Evolutionary conservation across 2,113 vertebrate species (phyloP), one percentile per base, ranked within the genome.

Genomic region (Sarotherodon lohbergeri): DNA sequence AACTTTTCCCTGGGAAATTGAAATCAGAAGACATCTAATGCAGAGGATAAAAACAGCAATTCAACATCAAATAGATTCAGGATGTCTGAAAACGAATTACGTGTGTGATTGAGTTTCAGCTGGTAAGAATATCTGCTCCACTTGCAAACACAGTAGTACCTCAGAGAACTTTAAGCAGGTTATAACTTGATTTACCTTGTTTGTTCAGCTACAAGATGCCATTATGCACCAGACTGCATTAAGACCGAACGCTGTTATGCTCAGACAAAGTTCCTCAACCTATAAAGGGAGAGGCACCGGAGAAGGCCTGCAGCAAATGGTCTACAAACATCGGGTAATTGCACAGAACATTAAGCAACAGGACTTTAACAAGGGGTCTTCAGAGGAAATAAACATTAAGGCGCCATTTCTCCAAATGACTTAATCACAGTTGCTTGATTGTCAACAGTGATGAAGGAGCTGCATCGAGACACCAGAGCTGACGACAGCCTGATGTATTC

Each of bases 391-490:
- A 68, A 84, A 79, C 56, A 50, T 83, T 83, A 90, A 81, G 36
- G 59, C 82, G 85, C 50, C 80, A 85, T 86, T 93, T 88, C 88
- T 90, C 80, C 55, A 84, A 85, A 93, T 59, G 27, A 86, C 86
- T 92, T 94, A 93, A 95, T 94, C 92, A 92, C 56, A 9, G 81
- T 59, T 56, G 71, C 52, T 68, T 92, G 88, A 93, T 91, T 91
- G 89, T 81, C 56, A 86, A 86, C 82, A 85, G 73, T 48, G 88
- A 90, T 29, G n/a, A 36, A 36, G 46, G 84, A 81, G 87, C 80
- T 84, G 86, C 48, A 81, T 19, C 83, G 73, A 81, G 86, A 92
- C 84, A 90, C 19, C 63, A 55, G 32, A 71, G 59, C 81, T 36
- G 80, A 57, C 27, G 24, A 10, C 13, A 39, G 54, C 76, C 80